A percentile compares a stretch with the other conserved stretches of the same genome.
Conservation (phyloP, 2,888 invertebrate species). For the Antitype chi region DNA sequence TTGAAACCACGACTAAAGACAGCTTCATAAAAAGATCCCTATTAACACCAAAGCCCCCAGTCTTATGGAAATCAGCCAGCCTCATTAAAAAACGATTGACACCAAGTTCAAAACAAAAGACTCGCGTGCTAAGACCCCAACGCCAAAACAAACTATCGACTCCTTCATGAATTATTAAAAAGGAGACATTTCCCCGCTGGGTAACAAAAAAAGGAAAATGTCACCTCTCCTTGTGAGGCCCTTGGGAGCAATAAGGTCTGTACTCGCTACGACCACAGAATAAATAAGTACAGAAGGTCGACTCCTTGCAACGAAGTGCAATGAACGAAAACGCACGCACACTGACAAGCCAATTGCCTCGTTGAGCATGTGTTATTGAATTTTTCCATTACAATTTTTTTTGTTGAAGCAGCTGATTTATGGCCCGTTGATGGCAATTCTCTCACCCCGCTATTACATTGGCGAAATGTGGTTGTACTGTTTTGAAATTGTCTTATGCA, state of each 20-base stretch:
- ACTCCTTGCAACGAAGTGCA: neutral
- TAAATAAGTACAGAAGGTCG: constrained; percentile 1
- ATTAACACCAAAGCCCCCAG: constrained; percentile 19
- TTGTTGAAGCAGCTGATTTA: neutral
- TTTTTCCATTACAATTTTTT: neutral
- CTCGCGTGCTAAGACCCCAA: constrained; percentile 29
- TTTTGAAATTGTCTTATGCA: too few relatives aligned
- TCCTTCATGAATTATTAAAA: constrained; percentile 83
- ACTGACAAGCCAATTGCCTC: too few relatives aligned
- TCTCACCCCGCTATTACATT: neutral
- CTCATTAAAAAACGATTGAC: constrained; percentile 53
- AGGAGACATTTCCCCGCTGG: constrained; percentile 76
- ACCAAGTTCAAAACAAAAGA: constrained; percentile 43
- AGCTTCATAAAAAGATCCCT: constrained; percentile 10
- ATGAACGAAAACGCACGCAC: neutral
- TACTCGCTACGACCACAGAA: constrained; percentile 31
- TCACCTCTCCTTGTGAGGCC: constrained; percentile 74
- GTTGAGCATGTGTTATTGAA: neutral
- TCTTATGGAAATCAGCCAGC: constrained; percentile 41
- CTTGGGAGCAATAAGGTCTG: constrained; percentile 66
- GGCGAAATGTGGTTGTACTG: neutral
- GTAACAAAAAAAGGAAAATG: constrained; percentile 79
- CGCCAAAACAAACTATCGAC: constrained; percentile 70
- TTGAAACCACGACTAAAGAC: neutral
- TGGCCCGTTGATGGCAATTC: fast-evolving